Evolutionary conservation across 2,113 vertebrate genomes (phyloP), one percentile per base, ranked within the genome.

Genomic region (Puma concolor): DNA sequence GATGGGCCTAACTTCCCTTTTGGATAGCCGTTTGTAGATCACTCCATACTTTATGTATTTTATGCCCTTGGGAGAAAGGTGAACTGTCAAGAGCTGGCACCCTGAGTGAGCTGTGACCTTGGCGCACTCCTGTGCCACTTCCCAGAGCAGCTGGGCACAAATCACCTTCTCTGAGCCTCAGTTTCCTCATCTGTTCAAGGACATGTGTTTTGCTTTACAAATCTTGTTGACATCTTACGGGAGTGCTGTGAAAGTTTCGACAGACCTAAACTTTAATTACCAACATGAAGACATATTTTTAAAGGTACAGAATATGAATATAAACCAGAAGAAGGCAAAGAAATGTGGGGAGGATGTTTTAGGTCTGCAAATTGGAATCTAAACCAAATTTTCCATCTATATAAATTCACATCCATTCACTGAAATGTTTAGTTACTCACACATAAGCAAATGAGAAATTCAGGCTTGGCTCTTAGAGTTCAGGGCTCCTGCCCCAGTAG

Each of bases 121-220:
- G 1, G 10, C 0, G 0, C 11, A 67, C 60, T 50, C 19, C 38
- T 27, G 38, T 0, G 4, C 57, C 23, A 29, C 36, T 4, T 44
- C 38, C 5, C 0, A 36, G 2, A 92, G 60, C 66, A 86, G 82
- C n/a, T 14, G 1, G 63, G 3, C 19, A 17, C 0, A 15, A 16
- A 7, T 5, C 15, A 12, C 23, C 13, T 66, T 31, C n/a, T 36
- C 66, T 29, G 36, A 48, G 27, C 60, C 33, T 21, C 21, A 0
- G 25, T 48, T 12, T 31, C 50, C 33, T 84, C 69, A n/a, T 60
- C 41, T 60, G 57, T 66, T 44, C 48, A 64, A 93, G 71, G 57
- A 67, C 52, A 16, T 3, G 9, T 5, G 13, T 50, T 27, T 8
- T 36, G 21, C 80, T n/a, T 33, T 52, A 17, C 63, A 5, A 38